phyloP scores from a whole-genome alignment of 2,113 vertebrate species.

The Platanista minor region DNA sequence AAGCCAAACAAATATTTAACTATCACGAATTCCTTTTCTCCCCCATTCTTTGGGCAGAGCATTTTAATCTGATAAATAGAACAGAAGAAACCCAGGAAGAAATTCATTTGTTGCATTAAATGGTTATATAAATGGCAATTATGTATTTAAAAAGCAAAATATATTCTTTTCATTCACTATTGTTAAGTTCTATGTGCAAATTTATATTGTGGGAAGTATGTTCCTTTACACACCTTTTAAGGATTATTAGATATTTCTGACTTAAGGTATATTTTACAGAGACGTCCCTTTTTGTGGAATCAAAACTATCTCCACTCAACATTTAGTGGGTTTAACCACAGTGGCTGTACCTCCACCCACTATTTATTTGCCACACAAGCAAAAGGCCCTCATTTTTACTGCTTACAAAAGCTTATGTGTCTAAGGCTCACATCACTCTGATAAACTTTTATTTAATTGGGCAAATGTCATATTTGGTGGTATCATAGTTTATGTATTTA shows the following conservation, averaged over 20 bases:
- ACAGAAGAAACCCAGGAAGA: background rate
- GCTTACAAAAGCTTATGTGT: slow-evolving; percentile 21
- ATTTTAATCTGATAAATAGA: slow-evolving; percentile 26
- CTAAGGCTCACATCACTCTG: background rate
- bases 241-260: background rate
- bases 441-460: background rate
- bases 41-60: background rate
- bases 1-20: slow-evolving; percentile 36
- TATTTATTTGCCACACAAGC: slow-evolving; percentile 4
- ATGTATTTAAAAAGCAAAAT: background rate
- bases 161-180: background rate
- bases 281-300: background rate
- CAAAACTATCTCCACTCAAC: slow-evolving; percentile 7
- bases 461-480: background rate
- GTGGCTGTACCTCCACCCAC: background rate
- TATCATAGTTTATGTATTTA: background rate
- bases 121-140: background rate
- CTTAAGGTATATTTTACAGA: slow-evolving; percentile 2
- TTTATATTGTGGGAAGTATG: background rate
- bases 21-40: background rate
- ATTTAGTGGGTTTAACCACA: slow-evolving; percentile 34
- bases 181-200: background rate
- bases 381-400: slow-evolving; percentile 1
- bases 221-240: slow-evolving; percentile 8
- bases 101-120: slow-evolving; percentile 1